Evolutionary conservation across 2,888 invertebrate species (phyloP).

Genomic region (Paralinhomoeus sp.): DNA sequence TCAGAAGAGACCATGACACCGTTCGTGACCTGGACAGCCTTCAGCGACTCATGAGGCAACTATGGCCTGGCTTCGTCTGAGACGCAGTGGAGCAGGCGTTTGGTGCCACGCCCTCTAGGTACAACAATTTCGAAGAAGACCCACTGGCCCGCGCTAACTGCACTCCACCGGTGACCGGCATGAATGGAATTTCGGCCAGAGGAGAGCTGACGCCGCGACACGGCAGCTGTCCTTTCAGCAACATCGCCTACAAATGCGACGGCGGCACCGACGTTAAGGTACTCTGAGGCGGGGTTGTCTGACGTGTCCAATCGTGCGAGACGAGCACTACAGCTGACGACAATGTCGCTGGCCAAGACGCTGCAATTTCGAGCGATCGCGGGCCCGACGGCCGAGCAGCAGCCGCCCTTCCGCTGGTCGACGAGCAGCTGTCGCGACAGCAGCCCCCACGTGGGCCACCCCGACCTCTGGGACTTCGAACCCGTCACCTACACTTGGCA

Average conservation of each 20-base stretch:
- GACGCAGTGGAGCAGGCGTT: too few species aligned
- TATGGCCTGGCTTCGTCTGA: too few species aligned
- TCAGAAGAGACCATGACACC: conserved; percentile 35
- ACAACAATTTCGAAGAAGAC: conserved; percentile 47
- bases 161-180: conserved; percentile 44
- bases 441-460: conserved; percentile 45
- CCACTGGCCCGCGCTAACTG: conserved; percentile 44
- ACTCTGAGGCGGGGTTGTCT: neutral
- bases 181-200: conserved; percentile 45
- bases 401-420: conserved; percentile 55
- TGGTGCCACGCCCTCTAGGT: too few species aligned
- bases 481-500: conserved; percentile 29
- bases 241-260: conserved; percentile 44
- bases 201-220: conserved; percentile 44
- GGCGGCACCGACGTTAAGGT: conserved; percentile 48
- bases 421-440: conserved; percentile 39
- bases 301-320: too few species aligned
- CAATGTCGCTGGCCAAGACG: conserved; percentile 17
- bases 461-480: conserved; percentile 48
- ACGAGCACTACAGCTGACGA: conserved; percentile 26
- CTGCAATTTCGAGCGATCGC: conserved; percentile 38
- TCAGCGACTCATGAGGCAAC: conserved; percentile 34
- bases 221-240: conserved; percentile 45
- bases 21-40: conserved; percentile 37
- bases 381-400: conserved; percentile 38